These are phyloP conservation scores for Dipodomys ordii DNA, from an alignment of 2,113 vertebrate genomes.

Conservation along the genomic window DNA sequence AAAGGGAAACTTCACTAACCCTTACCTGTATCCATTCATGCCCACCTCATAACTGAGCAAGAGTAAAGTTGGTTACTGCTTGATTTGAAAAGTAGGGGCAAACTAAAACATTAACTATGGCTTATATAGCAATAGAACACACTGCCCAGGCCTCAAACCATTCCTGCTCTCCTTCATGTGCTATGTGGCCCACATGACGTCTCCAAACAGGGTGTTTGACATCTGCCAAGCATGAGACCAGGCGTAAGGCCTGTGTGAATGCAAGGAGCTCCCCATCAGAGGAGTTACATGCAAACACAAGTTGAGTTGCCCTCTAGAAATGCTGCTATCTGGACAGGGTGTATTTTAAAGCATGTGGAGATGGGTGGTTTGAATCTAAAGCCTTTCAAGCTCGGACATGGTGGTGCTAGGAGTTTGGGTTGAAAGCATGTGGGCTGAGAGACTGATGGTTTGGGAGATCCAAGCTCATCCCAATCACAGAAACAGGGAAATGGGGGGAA, in stretches of 20 bases:
- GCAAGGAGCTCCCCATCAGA: not conserved
- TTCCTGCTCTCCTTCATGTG: not conserved
- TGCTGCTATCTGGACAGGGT: not conserved
- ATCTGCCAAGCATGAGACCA: not conserved
- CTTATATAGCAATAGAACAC: not conserved
- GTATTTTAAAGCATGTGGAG: not conserved
- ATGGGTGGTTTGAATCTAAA: not conserved
- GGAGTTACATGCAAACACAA: not conserved
- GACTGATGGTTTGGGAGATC: not conserved
- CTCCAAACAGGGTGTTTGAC: not conserved
- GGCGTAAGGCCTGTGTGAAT: not conserved
- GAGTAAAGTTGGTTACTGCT: not conserved
- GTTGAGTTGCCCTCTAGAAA: not conserved
- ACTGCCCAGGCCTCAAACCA: not conserved
- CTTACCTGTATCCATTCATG: no score
- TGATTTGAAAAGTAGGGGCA: not conserved
- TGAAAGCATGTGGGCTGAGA: not conserved
- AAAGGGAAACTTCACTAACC: no score
- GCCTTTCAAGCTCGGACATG: not conserved
- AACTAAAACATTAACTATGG: not conserved
- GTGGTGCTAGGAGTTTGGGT: not conserved
- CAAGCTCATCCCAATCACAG: not conserved
- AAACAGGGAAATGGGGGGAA: fast-evolving
- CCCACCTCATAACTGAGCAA: not conserved
- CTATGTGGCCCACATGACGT: not conserved